phyloP scores from a whole-genome alignment of 2,888 invertebrate genomes.

The Noctua janthe region DNA sequence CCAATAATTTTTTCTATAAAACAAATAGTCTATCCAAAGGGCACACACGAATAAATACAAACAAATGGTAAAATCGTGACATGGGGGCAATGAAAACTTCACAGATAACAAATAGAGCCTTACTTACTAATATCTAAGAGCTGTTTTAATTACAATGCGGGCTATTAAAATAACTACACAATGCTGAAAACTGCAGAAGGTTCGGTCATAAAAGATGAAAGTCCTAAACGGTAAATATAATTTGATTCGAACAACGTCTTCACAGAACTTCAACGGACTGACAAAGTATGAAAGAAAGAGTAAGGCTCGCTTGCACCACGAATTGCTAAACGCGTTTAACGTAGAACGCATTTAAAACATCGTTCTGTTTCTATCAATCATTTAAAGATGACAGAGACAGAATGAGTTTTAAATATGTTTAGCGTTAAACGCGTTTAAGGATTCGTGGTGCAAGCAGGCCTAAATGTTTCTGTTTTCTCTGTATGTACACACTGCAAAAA shows the following conservation, averaged over 20 bases:
- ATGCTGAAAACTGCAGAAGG: slow-evolving; percentile 16
- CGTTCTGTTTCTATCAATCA: too few species aligned
- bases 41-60: slow-evolving; percentile 57
- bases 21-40: slow-evolving; percentile 55
- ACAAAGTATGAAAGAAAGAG: neutral
- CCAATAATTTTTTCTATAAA: slow-evolving; percentile 3
- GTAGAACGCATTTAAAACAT: too few species aligned
- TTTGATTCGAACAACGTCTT: too few species aligned
- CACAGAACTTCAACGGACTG: too few species aligned
- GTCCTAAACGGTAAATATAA: too few species aligned
- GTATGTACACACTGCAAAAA: neutral
- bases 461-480: neutral
- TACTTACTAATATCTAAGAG: slow-evolving; percentile 16
- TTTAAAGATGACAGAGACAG: too few species aligned
- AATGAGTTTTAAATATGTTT: too few species aligned
- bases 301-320: too few species aligned
- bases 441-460: too few species aligned
- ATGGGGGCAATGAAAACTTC: slow-evolving; percentile 61
- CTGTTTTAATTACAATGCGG: slow-evolving; percentile 55
- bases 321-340: too few species aligned
- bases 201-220: neutral
- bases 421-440: too few species aligned
- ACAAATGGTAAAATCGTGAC: slow-evolving; percentile 68
- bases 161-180: slow-evolving; percentile 13
- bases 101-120: slow-evolving; percentile 56